These are phyloP conservation scores for Paratrypauchen microcephalus DNA, from an alignment of 2,797 vertebrate genomes.

Conservation along the genomic window DNA sequence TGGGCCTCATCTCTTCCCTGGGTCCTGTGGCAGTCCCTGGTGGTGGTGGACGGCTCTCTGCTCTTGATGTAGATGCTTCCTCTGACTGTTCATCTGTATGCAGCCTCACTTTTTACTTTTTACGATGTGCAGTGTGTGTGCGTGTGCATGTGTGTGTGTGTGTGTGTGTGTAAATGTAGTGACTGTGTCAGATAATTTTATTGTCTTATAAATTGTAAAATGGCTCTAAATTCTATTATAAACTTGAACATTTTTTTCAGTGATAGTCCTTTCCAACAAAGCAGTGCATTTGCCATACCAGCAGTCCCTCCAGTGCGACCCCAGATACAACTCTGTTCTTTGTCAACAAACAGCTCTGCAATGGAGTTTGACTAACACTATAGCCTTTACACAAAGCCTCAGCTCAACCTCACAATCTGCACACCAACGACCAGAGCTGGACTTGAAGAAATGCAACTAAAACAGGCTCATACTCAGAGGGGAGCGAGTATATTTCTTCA, in stretches of 20 bases:
- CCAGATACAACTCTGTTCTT: not conserved
- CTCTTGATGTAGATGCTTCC: no score
- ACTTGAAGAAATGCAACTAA: not conserved
- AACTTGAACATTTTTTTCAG: not conserved
- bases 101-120: no score
- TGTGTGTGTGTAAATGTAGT: no score
- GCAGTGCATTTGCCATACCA: not conserved
- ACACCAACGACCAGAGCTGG: not conserved
- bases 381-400: not conserved
- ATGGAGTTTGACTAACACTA: not conserved
- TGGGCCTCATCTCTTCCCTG: no score
- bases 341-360: not conserved
- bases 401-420: not conserved
- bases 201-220: no score
- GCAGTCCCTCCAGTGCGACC: not conserved
- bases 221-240: not conserved
- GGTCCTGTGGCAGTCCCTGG: no score
- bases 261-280: not conserved
- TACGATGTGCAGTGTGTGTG: no score
- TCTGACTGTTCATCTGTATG: no score
- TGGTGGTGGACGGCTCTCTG: no score
- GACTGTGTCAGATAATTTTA: not conserved
- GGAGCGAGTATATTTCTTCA: no score
- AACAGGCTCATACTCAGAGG: not conserved
- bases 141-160: no score